Conservation (phyloP, 2,888 invertebrate species). For the Caenorhabditis sp. region DNA sequence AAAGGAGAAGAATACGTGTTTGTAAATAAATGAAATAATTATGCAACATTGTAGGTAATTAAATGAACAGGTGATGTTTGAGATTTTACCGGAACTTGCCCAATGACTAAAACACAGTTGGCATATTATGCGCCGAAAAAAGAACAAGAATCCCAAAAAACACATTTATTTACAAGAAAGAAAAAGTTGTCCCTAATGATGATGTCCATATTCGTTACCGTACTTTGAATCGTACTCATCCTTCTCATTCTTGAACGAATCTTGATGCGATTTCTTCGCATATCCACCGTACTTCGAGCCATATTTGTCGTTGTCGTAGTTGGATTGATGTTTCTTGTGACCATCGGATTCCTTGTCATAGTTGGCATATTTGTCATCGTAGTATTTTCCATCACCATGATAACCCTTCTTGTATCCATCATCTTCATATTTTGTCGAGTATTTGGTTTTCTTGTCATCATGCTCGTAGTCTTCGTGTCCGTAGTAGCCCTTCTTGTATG, state of each 20-base stretch:
- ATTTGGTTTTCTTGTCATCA: slow-evolving; percentile 36
- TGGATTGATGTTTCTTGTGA: slow-evolving; percentile 34
- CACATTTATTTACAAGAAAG: neutral
- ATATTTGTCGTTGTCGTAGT: slow-evolving; percentile 37
- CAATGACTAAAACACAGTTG: neutral
- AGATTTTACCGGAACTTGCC: neutral
- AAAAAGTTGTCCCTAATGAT: no score
- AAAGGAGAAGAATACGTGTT: slow-evolving; percentile 1
- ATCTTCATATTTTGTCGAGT: slow-evolving; percentile 30
- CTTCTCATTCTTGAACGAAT: slow-evolving; percentile 39
- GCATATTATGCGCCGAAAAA: no score
- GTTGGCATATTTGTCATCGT: slow-evolving; percentile 44
- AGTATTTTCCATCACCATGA: slow-evolving; percentile 34
- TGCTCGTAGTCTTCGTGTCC: slow-evolving; percentile 52
- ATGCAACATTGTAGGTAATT: neutral
- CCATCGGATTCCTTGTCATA: slow-evolving; percentile 40
- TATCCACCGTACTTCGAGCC: slow-evolving; percentile 33
- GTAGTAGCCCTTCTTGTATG: slow-evolving; percentile 56
- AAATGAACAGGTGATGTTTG: neutral
- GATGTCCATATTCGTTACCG: slow-evolving; percentile 7
- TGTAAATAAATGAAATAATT: neutral
- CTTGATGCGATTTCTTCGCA: slow-evolving; percentile 32
- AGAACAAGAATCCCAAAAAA: neutral
- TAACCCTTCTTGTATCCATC: slow-evolving; percentile 48
- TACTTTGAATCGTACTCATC: slow-evolving; percentile 3